These are phyloP conservation scores for Agrochola circellaris DNA, from an alignment of 2,888 invertebrate genomes.

Conservation along the genomic window DNA sequence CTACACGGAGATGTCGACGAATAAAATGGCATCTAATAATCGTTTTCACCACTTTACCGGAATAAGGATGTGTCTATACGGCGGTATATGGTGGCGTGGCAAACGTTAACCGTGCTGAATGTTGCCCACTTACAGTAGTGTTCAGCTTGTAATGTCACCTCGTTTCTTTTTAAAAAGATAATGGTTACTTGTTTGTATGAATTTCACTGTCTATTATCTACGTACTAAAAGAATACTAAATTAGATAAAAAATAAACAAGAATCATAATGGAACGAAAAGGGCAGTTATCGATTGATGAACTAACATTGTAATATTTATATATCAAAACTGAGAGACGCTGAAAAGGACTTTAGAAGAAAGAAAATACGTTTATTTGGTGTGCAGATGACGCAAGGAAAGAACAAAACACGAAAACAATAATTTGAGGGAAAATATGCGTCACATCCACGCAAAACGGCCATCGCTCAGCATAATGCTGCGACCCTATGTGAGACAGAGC, in stretches of 20 bases:
- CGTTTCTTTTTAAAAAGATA: background rate
- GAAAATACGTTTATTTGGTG: too few relatives aligned
- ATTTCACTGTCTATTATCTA: background rate
- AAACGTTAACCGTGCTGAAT: constrained; percentile 9
- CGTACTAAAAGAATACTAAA: background rate
- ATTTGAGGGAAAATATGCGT: too few relatives aligned
- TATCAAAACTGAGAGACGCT: background rate
- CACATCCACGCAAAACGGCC: too few relatives aligned
- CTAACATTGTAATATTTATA: background rate
- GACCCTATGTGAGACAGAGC: too few relatives aligned
- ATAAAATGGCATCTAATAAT: constrained; percentile 67
- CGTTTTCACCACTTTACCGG: constrained; percentile 39
- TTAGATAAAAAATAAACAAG: background rate
- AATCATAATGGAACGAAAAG: background rate
- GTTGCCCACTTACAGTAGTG: constrained; percentile 6
- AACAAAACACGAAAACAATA: too few relatives aligned
- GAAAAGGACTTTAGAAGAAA: too few relatives aligned
- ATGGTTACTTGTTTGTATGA: background rate
- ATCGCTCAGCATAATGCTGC: too few relatives aligned
- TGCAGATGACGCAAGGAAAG: too few relatives aligned
- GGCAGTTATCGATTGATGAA: background rate
- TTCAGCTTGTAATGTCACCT: background rate
- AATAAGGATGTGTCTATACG: constrained; percentile 31
- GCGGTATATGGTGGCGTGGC: constrained; percentile 21
- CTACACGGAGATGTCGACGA: constrained; percentile 55